Conservation (phyloP, 2,888 invertebrate species). For the Lasioglossum figueresi region DNA sequence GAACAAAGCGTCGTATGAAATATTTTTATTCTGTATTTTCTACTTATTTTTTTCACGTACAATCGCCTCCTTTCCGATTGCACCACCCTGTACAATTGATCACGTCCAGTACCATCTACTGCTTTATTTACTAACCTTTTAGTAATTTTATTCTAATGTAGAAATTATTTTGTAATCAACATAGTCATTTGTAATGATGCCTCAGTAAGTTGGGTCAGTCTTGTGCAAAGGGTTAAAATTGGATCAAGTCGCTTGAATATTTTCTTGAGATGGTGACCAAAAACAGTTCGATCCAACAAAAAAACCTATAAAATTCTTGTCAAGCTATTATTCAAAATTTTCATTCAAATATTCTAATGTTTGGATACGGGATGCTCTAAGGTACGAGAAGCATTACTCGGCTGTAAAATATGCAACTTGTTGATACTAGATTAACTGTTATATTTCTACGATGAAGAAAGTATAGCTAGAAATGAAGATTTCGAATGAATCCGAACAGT, state of each 20-base stretch:
- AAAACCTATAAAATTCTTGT: neutral
- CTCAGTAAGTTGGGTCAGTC: too few species aligned
- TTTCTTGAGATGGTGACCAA: neutral
- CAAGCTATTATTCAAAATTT: neutral
- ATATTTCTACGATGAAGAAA: conserved; percentile 5
- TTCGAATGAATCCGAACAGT: conserved; percentile 10
- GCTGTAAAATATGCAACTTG: neutral
- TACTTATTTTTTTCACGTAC: neutral
- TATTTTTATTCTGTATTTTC: neutral
- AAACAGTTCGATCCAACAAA: neutral
- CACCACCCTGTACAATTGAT: too few species aligned
- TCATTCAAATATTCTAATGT: neutral
- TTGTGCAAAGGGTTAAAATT: neutral
- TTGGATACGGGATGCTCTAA: neutral
- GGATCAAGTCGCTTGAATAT: neutral
- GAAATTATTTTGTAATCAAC: neutral
- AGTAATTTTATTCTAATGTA: too few species aligned
- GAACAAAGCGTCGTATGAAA: neutral
- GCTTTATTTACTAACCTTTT: too few species aligned
- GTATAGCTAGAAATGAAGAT: neutral
- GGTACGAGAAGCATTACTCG: neutral
- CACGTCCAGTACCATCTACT: too few species aligned
- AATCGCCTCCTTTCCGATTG: too few species aligned
- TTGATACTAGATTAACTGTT: conserved; percentile 3
- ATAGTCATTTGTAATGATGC: neutral